Evolutionary conservation across 2,888 invertebrate genomes (phyloP), one percentile per base, ranked within the genome.

Genomic region (Epirrhoe alternata): DNA sequence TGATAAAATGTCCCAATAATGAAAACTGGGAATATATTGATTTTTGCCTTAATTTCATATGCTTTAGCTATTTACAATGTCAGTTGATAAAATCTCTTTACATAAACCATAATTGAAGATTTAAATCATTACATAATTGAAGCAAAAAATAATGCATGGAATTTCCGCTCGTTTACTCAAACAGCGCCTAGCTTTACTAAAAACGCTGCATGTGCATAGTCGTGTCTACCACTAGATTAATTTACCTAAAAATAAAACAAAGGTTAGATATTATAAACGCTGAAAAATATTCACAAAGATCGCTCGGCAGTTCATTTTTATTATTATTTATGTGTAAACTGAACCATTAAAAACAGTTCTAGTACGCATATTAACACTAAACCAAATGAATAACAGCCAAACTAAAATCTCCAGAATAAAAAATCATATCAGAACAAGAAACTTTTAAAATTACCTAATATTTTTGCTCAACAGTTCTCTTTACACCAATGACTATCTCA

Each of bases 1-100:
- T 79, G 81, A 85, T 85, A 87, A 83, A 82, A 82, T 77, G 75
- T 79, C 80, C 77, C 79, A 54, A 33, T 14, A 53, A 57, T 57
- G 24, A 24, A 61, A 63, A 63, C 59, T 56, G 55, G 60, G 45
- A 56, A 59, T 66, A 62, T 61, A 53, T 57, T 35, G 42, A 61
- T 62, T 62, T 61, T 62, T 61, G 35, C 54, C 61, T 49, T 61
- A 61, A 61, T 60, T 55, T 42, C 45, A 60, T 64, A 65, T 47
- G 47, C 45, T 6, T 45, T 45, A 50, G 42, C 16, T 65, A 65
- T 65, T 47, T 66, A 66, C 62, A 62, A 7, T 5, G 51, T 56
- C 50, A 45, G 33, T 35, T 42, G 52, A 58, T 58, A 64, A 52
- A 63, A 63, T 47, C 24, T 53, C 45, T 57, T 56, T 55, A 24